Percentiles rank a stretch among this genome's conserved stretches.
Conservation (phyloP, 2,797 vertebrate genomes). For the Prionace glauca region DNA sequence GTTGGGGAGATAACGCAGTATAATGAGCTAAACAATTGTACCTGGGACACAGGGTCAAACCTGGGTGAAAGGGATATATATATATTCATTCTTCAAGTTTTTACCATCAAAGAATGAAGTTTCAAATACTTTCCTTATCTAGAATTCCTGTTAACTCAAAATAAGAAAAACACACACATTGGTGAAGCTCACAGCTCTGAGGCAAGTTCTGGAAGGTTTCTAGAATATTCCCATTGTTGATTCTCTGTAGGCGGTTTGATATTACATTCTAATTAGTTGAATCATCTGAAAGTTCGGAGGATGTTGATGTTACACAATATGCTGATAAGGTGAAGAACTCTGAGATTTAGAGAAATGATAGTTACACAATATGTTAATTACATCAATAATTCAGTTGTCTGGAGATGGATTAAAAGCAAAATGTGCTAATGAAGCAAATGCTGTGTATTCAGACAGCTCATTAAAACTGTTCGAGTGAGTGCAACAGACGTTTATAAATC, state of each 20-base stretch:
- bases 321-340: constrained; percentile 29
- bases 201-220: neutral
- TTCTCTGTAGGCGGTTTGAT: neutral
- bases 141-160: neutral
- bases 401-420: constrained; percentile 27
- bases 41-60: neutral
- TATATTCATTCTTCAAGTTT: neutral
- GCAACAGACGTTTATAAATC: neutral
- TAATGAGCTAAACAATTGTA: neutral
- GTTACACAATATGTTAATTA: constrained; percentile 29
- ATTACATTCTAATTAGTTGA: neutral
- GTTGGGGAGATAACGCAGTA: neutral
- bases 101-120: neutral
- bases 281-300: neutral
- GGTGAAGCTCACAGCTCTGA: neutral
- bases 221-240: neutral
- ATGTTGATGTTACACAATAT: constrained; percentile 19
- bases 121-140: neutral
- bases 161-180: neutral
- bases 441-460: neutral
- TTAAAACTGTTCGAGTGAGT: neutral
- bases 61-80: neutral
- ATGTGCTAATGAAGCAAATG: constrained; percentile 32
- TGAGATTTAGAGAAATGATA: neutral
- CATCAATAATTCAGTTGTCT: constrained; percentile 36